phyloP scores from a whole-genome alignment of 2,888 invertebrate species.

The Eupsilia transversa region DNA sequence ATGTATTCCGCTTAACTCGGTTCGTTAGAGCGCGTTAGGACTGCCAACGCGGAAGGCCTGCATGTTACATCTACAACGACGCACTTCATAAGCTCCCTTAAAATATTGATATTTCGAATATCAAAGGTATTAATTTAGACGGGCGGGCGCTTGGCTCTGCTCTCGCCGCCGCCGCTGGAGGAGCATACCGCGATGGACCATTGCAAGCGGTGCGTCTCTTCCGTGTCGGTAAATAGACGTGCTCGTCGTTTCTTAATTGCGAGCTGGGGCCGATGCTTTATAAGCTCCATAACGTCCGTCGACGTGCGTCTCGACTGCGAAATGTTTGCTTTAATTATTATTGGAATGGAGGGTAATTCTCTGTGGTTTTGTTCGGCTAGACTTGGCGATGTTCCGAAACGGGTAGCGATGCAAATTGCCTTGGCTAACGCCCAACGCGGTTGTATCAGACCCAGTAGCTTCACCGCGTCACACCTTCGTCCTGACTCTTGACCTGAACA shows the following conservation, averaged over 20 bases:
- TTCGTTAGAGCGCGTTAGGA: conserved; percentile 81
- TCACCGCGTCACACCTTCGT: conserved; percentile 79
- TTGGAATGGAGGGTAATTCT: conserved; percentile 91
- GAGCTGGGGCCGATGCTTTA: conserved; percentile 88
- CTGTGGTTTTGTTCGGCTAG: conserved; percentile 91
- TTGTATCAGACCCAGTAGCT: conserved; percentile 84
- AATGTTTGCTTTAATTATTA: conserved; percentile 91
- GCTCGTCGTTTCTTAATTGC: conserved; percentile 89
- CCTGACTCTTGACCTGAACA: conserved; percentile 78
- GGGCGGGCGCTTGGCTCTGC: conserved; percentile 81
- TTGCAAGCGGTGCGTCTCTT: conserved; percentile 88
- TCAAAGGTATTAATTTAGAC: conserved; percentile 89
- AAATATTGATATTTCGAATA: conserved; percentile 90
- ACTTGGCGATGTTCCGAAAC: conserved; percentile 91
- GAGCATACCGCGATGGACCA: conserved; percentile 85
- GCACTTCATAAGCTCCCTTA: conserved; percentile 86
- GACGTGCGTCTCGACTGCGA: conserved; percentile 87
- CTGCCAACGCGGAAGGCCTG: conserved; percentile 87
- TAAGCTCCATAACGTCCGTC: conserved; percentile 90
- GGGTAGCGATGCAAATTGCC: conserved; percentile 91
- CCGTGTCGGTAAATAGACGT: conserved; percentile 90
- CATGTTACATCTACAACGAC: conserved; percentile 79
- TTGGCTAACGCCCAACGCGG: conserved; percentile 90
- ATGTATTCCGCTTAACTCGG: conserved; percentile 74
- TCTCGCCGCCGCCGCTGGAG: conserved; percentile 71